Evolutionary conservation across 2,888 invertebrate genomes (phyloP), one percentile per base, ranked within the genome.

Genomic region (Eupithecia vulgata): DNA sequence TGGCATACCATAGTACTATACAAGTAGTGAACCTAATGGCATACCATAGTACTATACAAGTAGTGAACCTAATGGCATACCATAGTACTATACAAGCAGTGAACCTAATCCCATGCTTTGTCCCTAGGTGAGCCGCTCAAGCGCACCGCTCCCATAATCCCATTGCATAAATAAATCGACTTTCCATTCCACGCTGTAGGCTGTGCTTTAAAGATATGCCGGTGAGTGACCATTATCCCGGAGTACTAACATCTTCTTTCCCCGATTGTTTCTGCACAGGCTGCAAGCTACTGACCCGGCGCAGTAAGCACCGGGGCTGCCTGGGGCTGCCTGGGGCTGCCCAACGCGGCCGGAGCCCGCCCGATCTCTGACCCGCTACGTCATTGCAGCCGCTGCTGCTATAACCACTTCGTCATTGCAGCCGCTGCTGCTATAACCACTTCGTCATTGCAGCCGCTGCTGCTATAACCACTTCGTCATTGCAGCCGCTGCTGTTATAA

Each of bases 301-400:
- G 48, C 15, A 5, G 62, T n/a, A 2, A 17, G 21, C 40, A 35
- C 37, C 37, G 65, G 68, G 68, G 72, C 72, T 72, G 68, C 70
- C 65, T n/a, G n/a, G n/a, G n/a, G n/a, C n/a, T n/a, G n/a, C n/a
- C n/a, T n/a, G 65, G 68, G 68, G 72, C 72, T 72, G 68, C 70
- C 65, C 68, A 70, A 70, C 68, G 70, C 68, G 70, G 40, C 75
- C 72, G 72, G 68, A 72, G 72, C 70, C 48, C 52, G 42, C 72
- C 34, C 6, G 65, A 68, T 70, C 75, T 75, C 72, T 66, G 75
- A 70, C 72, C 72, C 10, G 59, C 70, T 35, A 59, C 70, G 64
- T 68, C 70, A 67, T 42, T 61, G 35, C 66, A 69, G 30, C 30
- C 30, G 30, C 30, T 72, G n/a, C n/a, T n/a, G n/a, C n/a, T n/a